These are phyloP conservation scores for Mesocricetus auratus DNA, from an alignment of 2,113 vertebrate genomes.

Conservation along the genomic window DNA sequence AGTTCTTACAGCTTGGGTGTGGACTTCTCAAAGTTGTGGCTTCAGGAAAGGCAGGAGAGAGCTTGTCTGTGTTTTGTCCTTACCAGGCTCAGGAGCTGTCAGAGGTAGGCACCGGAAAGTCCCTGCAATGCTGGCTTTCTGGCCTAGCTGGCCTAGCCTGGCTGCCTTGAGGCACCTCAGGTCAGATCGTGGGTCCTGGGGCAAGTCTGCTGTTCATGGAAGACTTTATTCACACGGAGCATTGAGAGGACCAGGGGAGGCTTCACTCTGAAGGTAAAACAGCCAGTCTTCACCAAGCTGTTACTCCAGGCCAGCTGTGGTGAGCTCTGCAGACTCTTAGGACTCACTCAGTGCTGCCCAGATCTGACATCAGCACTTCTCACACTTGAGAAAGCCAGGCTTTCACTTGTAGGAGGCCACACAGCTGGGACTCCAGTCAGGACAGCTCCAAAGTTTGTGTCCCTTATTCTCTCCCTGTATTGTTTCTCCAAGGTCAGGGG, in stretches of 20 bases:
- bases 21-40: slow-evolving; percentile 2
- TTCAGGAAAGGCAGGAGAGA: slow-evolving; percentile 63
- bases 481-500: neutral
- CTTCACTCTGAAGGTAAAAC: neutral
- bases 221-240: neutral
- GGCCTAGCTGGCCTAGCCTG: neutral
- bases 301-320: neutral
- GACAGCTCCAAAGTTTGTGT: neutral
- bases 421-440: neutral
- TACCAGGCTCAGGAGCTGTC: neutral
- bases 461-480: neutral
- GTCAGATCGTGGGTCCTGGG: rapidly evolving
- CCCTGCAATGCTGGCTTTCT: neutral
- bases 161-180: neutral
- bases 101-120: neutral
- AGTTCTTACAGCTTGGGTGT: slow-evolving; percentile 6
- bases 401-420: neutral
- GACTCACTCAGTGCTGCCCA: neutral
- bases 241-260: neutral
- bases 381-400: neutral
- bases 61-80: neutral
- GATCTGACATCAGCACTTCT: neutral
- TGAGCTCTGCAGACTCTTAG: rapidly evolving
- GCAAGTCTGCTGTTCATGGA: neutral
- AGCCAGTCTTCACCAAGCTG: neutral